Conservation (phyloP, 2,888 invertebrate genomes). For the Choreutis nemorana region DNA sequence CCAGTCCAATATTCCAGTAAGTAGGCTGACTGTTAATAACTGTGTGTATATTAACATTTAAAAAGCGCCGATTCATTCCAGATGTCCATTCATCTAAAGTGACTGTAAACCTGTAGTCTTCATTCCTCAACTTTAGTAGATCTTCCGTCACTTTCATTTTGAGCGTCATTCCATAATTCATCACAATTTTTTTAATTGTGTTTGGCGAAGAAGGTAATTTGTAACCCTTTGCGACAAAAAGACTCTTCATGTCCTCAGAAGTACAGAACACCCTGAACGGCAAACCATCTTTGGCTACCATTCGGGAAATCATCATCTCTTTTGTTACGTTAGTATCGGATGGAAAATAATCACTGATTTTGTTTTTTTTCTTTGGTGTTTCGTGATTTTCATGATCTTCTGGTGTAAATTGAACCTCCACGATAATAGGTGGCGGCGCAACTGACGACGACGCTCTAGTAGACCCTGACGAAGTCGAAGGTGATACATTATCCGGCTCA, state of each 20-base stretch:
- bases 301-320: slow-evolving; percentile 9
- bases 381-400: background rate
- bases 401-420: background rate
- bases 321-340: slow-evolving; percentile 4
- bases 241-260: slow-evolving; percentile 8
- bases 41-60: slow-evolving; percentile 12
- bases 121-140: slow-evolving; percentile 8
- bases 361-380: background rate
- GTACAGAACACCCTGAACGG: slow-evolving; percentile 11
- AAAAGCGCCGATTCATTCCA: slow-evolving; percentile 10
- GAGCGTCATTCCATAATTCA: slow-evolving; percentile 12
- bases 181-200: slow-evolving; percentile 11
- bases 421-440: background rate
- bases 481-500: background rate
- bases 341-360: background rate
- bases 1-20: slow-evolving; percentile 13
- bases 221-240: slow-evolving; percentile 7
- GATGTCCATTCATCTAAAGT: slow-evolving; percentile 15
- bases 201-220: slow-evolving; percentile 8
- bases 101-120: slow-evolving; percentile 10
- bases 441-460: background rate
- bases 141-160: slow-evolving; percentile 9
- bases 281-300: slow-evolving; percentile 13
- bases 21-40: slow-evolving; percentile 1
- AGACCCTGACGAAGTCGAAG: background rate